phyloP scores from a whole-genome alignment of 2,888 invertebrate genomes.

The Elegia similella region DNA sequence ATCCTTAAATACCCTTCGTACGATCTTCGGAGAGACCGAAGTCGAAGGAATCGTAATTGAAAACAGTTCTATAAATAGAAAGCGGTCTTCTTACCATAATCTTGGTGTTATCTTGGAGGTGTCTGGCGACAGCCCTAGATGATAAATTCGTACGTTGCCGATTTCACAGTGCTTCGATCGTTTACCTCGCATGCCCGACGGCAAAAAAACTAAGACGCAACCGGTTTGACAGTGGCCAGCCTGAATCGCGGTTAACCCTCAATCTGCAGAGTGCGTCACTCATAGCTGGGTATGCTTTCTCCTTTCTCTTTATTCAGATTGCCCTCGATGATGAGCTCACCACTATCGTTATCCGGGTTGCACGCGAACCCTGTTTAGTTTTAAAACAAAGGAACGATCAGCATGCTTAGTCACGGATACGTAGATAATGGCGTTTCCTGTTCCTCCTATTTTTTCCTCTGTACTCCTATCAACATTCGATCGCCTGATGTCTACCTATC shows the following conservation, averaged over 20 bases:
- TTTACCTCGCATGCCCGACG: slow-evolving; percentile 44
- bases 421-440: slow-evolving; percentile 61
- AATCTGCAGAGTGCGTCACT: slow-evolving; percentile 55
- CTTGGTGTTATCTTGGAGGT: not conserved
- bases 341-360: slow-evolving; percentile 26
- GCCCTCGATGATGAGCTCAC: slow-evolving; percentile 31
- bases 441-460: slow-evolving; percentile 38
- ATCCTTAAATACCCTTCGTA: slow-evolving; percentile 43
- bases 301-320: slow-evolving; percentile 12
- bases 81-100: slow-evolving; percentile 13
- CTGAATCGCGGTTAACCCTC: slow-evolving; percentile 70
- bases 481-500: not conserved
- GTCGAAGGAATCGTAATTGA: slow-evolving; percentile 35
- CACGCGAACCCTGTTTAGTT: slow-evolving; percentile 3
- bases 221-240: slow-evolving; percentile 59
- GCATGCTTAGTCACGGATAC: slow-evolving; percentile 48
- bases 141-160: slow-evolving; percentile 41
- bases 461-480: too few species aligned
- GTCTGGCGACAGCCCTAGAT: slow-evolving; percentile 33
- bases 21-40: slow-evolving; percentile 38
- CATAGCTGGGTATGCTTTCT: slow-evolving; percentile 42
- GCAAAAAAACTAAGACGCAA: slow-evolving; percentile 55
- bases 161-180: slow-evolving; percentile 44
- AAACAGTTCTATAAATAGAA: slow-evolving; percentile 14
- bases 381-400: slow-evolving; percentile 45